Conservation (phyloP, 2,888 invertebrate genomes). For the Aphidoletes aphidimyza region DNA sequence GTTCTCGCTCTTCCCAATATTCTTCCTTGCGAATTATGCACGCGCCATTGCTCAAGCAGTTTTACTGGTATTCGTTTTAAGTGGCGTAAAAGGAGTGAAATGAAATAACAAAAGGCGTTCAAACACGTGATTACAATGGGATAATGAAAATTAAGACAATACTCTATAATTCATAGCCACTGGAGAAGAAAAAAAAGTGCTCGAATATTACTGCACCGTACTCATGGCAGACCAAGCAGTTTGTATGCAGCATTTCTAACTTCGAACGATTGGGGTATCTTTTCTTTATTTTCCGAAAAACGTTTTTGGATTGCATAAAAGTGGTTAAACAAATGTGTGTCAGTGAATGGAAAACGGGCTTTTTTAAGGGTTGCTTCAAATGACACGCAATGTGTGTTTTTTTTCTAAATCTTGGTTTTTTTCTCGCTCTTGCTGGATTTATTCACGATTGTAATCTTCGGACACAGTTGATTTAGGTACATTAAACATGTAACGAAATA, state of each 20-base stretch:
- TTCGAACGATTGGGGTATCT: neutral
- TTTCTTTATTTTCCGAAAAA: neutral
- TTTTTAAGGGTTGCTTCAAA: neutral
- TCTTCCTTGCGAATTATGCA: neutral
- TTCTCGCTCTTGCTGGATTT: neutral
- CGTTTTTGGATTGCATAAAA: neutral
- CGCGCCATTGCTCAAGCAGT: neutral
- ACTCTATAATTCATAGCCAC: conserved; percentile 8
- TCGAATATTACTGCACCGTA: neutral
- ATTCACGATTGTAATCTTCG: neutral
- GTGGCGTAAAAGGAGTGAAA: neutral
- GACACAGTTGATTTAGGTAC: neutral
- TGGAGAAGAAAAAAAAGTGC: neutral
- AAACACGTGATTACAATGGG: conserved; percentile 46
- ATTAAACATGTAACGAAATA: conserved; percentile 21
- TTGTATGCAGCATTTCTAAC: neutral
- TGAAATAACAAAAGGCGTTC: neutral
- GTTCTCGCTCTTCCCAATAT: neutral
- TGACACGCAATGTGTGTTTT: neutral
- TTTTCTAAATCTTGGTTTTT: neutral
- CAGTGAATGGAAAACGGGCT: neutral
- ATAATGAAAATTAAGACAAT: conserved; percentile 38
- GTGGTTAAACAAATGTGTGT: neutral
- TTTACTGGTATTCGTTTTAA: neutral
- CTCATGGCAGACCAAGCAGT: neutral